phyloP scores from a whole-genome alignment of 1,140 invertebrate species.

The Melipona quadrifasciata region DNA sequence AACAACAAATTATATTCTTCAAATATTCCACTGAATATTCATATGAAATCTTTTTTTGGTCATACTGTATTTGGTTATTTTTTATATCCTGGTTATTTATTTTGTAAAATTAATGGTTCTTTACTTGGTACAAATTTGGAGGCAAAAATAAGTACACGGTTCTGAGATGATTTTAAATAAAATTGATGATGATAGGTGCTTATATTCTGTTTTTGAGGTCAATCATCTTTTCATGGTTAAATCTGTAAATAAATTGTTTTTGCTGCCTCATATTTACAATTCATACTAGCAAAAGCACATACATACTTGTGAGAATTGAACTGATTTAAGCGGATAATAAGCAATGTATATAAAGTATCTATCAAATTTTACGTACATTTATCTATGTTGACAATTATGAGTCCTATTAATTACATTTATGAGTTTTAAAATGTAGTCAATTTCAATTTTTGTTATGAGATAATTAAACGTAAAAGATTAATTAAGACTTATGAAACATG shows the following conservation, averaged over 20 bases:
- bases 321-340: background rate
- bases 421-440: background rate
- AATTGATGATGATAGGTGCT: conserved; percentile 46
- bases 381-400: background rate
- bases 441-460: background rate
- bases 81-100: conserved; percentile 13
- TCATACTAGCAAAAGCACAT: conserved; percentile 12
- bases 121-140: background rate
- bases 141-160: background rate
- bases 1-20: conserved; percentile 12
- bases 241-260: conserved; percentile 79
- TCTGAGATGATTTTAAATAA: conserved; percentile 14
- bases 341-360: background rate
- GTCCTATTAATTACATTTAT: background rate
- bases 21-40: background rate
- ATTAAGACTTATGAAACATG: background rate
- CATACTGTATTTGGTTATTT: conserved; percentile 24
- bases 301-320: background rate
- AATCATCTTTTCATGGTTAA: conserved; percentile 77
- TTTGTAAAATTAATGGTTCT: conserved; percentile 43
- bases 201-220: conserved; percentile 77
- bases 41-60: conserved; percentile 10
- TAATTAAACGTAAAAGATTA: background rate
- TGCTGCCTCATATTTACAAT: conserved; percentile 65
- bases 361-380: background rate